phyloP scores from a whole-genome alignment of 2,113 vertebrate species.

The Misgurnus mizolepis region DNA sequence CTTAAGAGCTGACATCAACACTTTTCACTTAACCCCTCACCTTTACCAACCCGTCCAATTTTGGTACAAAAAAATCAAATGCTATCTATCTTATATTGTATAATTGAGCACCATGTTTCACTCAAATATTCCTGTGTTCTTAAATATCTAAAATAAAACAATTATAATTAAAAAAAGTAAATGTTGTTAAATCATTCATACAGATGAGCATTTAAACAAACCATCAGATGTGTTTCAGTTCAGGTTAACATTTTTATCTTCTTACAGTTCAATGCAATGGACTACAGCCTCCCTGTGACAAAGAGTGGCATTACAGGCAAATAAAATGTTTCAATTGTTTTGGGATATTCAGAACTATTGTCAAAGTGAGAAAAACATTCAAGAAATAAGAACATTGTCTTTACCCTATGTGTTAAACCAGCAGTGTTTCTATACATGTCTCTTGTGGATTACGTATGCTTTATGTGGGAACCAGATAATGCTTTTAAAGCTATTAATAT shows the following conservation, averaged over 20 bases:
- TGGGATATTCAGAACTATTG: neutral
- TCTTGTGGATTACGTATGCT: neutral
- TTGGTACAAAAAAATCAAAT: too few relatives aligned
- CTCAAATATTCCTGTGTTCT: too few relatives aligned
- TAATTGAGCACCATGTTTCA: too few relatives aligned
- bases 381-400: too few relatives aligned
- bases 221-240: neutral
- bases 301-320: slow-evolving; percentile 22
- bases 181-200: neutral
- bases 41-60: too few relatives aligned
- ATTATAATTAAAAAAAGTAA: neutral
- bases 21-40: too few relatives aligned
- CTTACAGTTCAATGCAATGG: slow-evolving; percentile 23
- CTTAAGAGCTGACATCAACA: too few relatives aligned
- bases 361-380: too few relatives aligned
- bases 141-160: too few relatives aligned
- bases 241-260: neutral
- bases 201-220: neutral
- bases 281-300: slow-evolving; percentile 68
- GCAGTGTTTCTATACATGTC: neutral
- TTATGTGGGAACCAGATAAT: neutral
- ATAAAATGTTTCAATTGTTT: neutral
- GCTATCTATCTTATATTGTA: too few relatives aligned
- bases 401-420: too few relatives aligned
- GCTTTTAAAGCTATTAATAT: neutral